Base-by-base conservation (phyloP, 37 sponge, comb jelly and placozoan species). In the Lycopodina hypogea region DNA sequence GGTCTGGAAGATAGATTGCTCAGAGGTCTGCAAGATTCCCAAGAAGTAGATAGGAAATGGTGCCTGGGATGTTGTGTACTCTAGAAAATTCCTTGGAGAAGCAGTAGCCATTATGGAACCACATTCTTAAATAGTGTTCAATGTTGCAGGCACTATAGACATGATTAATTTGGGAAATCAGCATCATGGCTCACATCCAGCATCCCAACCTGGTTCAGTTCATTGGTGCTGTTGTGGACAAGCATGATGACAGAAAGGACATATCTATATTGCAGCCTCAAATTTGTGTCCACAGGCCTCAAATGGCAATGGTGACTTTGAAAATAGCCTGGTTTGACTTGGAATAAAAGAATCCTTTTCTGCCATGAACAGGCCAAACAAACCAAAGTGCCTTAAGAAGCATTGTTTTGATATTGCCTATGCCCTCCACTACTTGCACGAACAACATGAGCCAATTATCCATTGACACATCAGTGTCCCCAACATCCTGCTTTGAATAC, bases 171-270 rank as follows among this genome's bases (percentile, higher is more conserved):
- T 30, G 92, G 33, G 92, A 92, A 61, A 81, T 92, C 71, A 71
- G 55, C 15, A 92, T 84, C 52, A 64, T 83, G 58, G 68, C 92
- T 23, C 77, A 66, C 61, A 59, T 92, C 24, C 76, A 74, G 1
- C 92, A 92, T 57, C 92, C 92, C 38, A 78, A 91, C 68, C 76
- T n/a, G n/a, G n/a, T n/a, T n/a, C n/a, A n/a, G n/a, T n/a, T n/a
- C n/a, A n/a, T n/a, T n/a, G n/a, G n/a, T n/a, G n/a, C n/a, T n/a
- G n/a, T n/a, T n/a, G n/a, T n/a, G n/a, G n/a, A n/a, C n/a, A n/a
- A n/a, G n/a, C 87, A 82, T 79, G 52, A 40, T 67, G 79, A 75
- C 72, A 30, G 59, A 73, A 40, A 28, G 51, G 21, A 36, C 68
- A 66, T 28, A 45, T 21, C 29, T 67, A 53, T n/a, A n/a, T n/a